Conservation (phyloP, 2,888 invertebrate species). For the Spodoptera littoralis region DNA sequence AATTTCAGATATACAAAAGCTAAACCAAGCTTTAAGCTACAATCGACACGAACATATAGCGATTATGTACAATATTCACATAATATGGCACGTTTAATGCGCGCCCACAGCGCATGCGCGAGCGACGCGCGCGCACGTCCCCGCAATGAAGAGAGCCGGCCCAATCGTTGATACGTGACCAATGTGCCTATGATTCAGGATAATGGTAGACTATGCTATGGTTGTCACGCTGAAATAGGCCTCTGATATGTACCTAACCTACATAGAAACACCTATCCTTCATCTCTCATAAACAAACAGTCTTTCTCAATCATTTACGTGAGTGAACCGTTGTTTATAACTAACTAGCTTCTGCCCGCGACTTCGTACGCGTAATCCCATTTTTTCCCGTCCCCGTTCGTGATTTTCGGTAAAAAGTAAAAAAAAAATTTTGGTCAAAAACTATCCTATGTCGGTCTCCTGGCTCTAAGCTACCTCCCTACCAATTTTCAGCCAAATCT, state of each 20-base stretch:
- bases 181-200: slow-evolving; percentile 64
- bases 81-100: slow-evolving; percentile 70
- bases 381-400: too few relatives aligned
- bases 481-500: too few relatives aligned
- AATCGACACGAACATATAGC: slow-evolving; percentile 67
- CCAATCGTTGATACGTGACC: slow-evolving; percentile 71
- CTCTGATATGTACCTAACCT: neutral
- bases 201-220: slow-evolving; percentile 55
- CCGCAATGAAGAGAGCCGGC: slow-evolving; percentile 73
- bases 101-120: slow-evolving; percentile 40
- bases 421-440: too few relatives aligned
- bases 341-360: too few relatives aligned
- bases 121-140: slow-evolving; percentile 70
- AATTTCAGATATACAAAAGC: too few relatives aligned
- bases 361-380: too few relatives aligned
- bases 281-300: too few relatives aligned
- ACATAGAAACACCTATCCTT: neutral
- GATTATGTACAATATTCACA: slow-evolving; percentile 63
- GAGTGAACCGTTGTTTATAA: too few relatives aligned
- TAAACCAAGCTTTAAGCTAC: slow-evolving; percentile 58
- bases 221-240: slow-evolving; percentile 24
- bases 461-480: too few relatives aligned
- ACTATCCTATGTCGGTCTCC: too few relatives aligned
- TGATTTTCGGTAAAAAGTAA: too few relatives aligned
- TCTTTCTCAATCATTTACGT: too few relatives aligned